Conservation (phyloP, 2,888 invertebrate species). For the Scaptomyza tumidula region DNA sequence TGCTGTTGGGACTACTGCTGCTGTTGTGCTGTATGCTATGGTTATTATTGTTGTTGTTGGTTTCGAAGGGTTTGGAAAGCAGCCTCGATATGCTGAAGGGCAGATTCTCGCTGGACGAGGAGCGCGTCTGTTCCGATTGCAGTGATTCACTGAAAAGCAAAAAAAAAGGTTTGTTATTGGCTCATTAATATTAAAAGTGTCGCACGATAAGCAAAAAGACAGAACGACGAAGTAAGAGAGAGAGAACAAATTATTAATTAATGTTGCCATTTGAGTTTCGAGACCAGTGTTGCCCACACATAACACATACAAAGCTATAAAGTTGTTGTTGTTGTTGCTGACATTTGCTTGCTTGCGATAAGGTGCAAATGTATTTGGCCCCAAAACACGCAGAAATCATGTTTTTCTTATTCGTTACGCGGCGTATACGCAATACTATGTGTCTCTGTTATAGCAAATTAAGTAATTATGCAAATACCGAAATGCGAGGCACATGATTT, state of each 20-base stretch:
- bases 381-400: slow-evolving; percentile 57
- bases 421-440: slow-evolving; percentile 56
- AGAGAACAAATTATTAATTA: slow-evolving; percentile 69
- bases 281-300: slow-evolving; percentile 47
- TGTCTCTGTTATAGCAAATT: slow-evolving; percentile 49
- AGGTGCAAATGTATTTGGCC: slow-evolving; percentile 28
- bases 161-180: slow-evolving; percentile 20
- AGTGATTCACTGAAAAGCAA: slow-evolving; percentile 81
- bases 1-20: slow-evolving; percentile 28
- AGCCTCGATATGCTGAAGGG: slow-evolving; percentile 93
- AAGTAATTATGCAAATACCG: slow-evolving; percentile 73
- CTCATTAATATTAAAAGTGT: slow-evolving; percentile 69
- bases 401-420: slow-evolving; percentile 35
- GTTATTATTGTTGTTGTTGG: slow-evolving; percentile 82
- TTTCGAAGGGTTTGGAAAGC: slow-evolving; percentile 90
- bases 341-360: slow-evolving; percentile 23
- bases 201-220: slow-evolving; percentile 57
- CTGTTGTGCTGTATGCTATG: slow-evolving; percentile 48
- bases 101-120: slow-evolving; percentile 85
- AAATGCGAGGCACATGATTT: slow-evolving; percentile 55
- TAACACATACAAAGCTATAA: slow-evolving; percentile 3
- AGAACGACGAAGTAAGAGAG: slow-evolving; percentile 8
- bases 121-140: slow-evolving; percentile 85
- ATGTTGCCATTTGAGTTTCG: slow-evolving; percentile 30
- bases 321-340: slow-evolving; percentile 8